Base-by-base conservation (phyloP, 2,113 vertebrate species). In the Micronycteris hirsuta region DNA sequence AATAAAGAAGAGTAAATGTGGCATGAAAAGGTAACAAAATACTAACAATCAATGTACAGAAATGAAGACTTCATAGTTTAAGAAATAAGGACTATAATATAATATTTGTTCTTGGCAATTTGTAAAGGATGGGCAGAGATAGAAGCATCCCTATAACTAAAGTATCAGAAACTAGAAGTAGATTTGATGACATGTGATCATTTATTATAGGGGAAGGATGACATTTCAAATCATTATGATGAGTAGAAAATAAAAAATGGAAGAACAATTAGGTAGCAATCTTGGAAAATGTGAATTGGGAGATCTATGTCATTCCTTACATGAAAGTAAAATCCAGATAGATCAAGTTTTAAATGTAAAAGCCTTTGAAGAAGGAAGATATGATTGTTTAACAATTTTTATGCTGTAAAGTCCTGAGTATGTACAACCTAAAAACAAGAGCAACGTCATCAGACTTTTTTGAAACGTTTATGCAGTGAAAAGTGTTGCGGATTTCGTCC, bases 341-440 rank as follows among this genome's bases (percentile, higher is more conserved):
- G 52, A 82, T 43, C 6, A 83, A 84, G 10, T 52, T 74, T 78
- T 89, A 71, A 76, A 65, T 86, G 20, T 84, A 58, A 91, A 87
- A 95, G 28, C 80, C 26, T 93, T 94, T 84, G 54, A 96, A 92
- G 63, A 92, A 78, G 24, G 56, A 81, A 92, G 61, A 58, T 56
- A 38, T 65, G 38, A 78, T 70, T 76, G 45, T 56, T 90, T 93
- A 70, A 38, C 41, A 38, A 26, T 36, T 65, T 90, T 85, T 81
- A 86, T 38, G 52, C 45, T 82, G 26, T 67, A n/a, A 90, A 91
- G 84, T 90, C 5, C 61, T 90, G 61, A 74, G 22, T 94, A 81
- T 86, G 71, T 22, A 63, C 26, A 91, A 78, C 45, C n/a, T 36
- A 94, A 63, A 94, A 94, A 38, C 47, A 93, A 96, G 94, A 85